Evolutionary conservation across 2,888 invertebrate genomes (phyloP).

Genomic region (Ichneumoninae sp.): DNA sequence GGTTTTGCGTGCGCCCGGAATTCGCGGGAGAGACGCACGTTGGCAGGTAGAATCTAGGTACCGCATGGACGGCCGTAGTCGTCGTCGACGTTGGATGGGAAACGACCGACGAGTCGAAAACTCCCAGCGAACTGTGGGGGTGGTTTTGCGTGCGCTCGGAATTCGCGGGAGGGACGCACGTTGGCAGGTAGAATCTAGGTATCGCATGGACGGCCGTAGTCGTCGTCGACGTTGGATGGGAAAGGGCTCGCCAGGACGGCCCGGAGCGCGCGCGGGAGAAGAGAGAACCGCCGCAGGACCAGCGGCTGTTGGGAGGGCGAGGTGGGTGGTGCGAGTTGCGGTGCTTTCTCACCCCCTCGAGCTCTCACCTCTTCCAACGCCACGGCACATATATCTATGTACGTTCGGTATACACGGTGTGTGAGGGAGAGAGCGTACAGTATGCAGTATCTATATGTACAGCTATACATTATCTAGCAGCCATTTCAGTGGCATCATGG

Average conservation of each 20-base stretch:
- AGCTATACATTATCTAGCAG: conserved; percentile 80
- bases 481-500: conserved; percentile 81
- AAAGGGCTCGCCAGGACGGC: conserved; percentile 56
- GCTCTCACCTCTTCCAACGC: conserved; percentile 52
- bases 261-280: conserved; percentile 18
- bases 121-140: conserved; percentile 3
- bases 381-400: conserved; percentile 27
- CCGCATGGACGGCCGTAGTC: conserved; percentile 36
- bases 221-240: conserved; percentile 26
- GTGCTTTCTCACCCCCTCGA: conserved; percentile 46
- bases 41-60: conserved; percentile 22
- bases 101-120: conserved; percentile 41
- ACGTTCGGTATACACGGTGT: conserved; percentile 30
- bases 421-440: conserved; percentile 12
- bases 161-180: background rate
- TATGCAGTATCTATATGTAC: conserved; percentile 65
- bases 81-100: conserved; percentile 29
- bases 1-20: conserved; percentile 4
- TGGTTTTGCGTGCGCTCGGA: conserved; percentile 12
- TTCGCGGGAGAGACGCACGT: background rate
- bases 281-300: conserved; percentile 56
- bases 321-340: conserved; percentile 43
- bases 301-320: conserved; percentile 11
- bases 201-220: conserved; percentile 33
- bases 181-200: conserved; percentile 22